Conservation (phyloP, 2,113 vertebrate species). For the Sapajus apella region DNA sequence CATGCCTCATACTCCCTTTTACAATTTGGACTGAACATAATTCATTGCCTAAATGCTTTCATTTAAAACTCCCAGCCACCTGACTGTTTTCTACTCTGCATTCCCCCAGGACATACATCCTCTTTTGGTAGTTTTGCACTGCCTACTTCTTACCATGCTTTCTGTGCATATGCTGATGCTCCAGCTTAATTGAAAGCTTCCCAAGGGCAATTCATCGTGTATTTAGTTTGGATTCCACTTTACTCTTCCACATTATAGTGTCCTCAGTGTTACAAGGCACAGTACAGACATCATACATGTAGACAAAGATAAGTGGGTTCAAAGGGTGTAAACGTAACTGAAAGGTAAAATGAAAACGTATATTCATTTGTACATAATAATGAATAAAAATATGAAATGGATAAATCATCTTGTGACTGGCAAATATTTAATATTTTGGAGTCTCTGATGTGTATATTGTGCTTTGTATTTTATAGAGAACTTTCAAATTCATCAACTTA, state of each 20-base stretch:
- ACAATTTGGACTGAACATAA: conserved; percentile 23
- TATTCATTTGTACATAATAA: background rate
- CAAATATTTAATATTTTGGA: background rate
- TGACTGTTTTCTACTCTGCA: background rate
- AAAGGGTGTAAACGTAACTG: background rate
- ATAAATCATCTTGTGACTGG: background rate
- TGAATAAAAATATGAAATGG: background rate
- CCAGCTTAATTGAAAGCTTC: background rate
- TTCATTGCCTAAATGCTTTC: conserved; percentile 6
- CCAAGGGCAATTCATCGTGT: background rate
- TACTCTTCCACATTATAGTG: background rate
- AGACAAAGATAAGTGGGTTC: background rate
- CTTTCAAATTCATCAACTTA: background rate
- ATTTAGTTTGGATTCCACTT: background rate
- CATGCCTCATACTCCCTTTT: background rate
- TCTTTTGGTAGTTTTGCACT: background rate
- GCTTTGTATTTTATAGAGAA: background rate
- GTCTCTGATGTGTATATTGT: background rate
- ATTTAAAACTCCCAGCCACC: background rate
- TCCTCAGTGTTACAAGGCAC: background rate
- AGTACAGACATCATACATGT: background rate
- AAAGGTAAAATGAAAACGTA: background rate
- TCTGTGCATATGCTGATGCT: background rate
- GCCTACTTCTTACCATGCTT: background rate
- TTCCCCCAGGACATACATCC: background rate